Conservation (phyloP, 2,888 invertebrate species). For the Ectropis crepuscularia region DNA sequence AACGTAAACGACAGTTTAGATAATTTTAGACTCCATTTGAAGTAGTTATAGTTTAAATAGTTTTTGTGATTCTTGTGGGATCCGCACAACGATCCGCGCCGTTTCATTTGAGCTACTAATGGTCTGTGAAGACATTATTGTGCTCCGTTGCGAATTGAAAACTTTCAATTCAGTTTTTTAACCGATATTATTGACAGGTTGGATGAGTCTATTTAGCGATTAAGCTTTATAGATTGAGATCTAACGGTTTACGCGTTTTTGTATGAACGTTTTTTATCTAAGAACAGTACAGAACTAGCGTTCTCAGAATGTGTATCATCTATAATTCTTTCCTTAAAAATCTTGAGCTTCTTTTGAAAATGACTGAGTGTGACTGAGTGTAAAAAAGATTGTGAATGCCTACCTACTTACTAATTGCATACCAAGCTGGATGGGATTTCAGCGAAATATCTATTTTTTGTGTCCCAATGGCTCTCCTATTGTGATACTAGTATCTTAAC, state of each 20-base stretch:
- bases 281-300: too few species aligned
- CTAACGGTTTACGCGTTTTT: constrained; percentile 6
- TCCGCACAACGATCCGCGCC: constrained; percentile 54
- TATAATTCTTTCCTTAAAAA: too few species aligned
- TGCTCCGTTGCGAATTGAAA: constrained; percentile 35
- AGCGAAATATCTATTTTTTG: too few species aligned
- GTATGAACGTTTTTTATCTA: too few species aligned
- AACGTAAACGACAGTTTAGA: constrained; percentile 76
- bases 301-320: too few species aligned
- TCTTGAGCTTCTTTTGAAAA: too few species aligned
- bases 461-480: too few species aligned
- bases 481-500: too few species aligned
- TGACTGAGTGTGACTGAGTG: too few species aligned
- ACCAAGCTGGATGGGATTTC: too few species aligned
- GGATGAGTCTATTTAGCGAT: constrained; percentile 37
- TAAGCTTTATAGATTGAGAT: constrained; percentile 19
- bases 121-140: constrained; percentile 66
- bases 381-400: too few species aligned
- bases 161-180: constrained; percentile 24
- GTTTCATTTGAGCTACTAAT: constrained; percentile 63
- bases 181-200: constrained; percentile 21
- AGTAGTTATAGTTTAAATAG: constrained; percentile 71
- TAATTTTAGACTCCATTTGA: constrained; percentile 80
- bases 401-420: too few species aligned
- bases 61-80: constrained; percentile 71